A percentile compares a stretch with the other conserved stretches of the same genome.
These are phyloP conservation scores for Tylochromis polylepis DNA, from an alignment of 2,113 vertebrate genomes.

Conservation along the genomic window DNA sequence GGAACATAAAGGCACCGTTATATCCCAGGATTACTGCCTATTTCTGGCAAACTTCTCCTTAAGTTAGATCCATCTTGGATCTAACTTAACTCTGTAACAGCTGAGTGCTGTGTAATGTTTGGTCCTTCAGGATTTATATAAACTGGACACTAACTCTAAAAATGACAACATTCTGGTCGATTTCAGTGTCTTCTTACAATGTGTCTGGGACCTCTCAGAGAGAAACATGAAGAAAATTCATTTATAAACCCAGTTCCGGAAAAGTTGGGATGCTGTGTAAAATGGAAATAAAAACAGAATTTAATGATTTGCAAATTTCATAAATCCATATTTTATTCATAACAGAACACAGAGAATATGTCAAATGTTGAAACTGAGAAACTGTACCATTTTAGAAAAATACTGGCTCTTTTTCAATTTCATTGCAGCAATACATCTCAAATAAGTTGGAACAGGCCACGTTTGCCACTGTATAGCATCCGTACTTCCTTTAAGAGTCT, in stretches of 20 bases:
- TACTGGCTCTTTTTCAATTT: neutral
- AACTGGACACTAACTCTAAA: neutral
- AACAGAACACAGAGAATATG: neutral
- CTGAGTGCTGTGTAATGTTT: neutral
- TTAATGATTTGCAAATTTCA: neutral
- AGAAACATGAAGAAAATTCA: neutral
- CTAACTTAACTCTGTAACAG: neutral
- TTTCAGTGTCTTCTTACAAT: neutral
- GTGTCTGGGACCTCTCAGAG: neutral
- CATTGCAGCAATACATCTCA: neutral
- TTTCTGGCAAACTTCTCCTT: neutral
- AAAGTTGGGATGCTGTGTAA: neutral
- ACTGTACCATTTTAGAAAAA: neutral
- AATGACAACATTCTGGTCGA: neutral
- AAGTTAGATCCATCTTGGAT: neutral
- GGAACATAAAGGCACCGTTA: neutral
- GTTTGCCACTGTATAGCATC: neutral
- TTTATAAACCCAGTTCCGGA: neutral
- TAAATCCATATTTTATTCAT: neutral
- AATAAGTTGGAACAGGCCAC: neutral
- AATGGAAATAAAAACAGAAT: neutral
- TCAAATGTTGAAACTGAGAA: neutral
- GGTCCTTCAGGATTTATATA: neutral
- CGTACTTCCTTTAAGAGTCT: neutral
- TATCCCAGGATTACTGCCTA: neutral